Conservation (phyloP, 1,140 invertebrate genomes). For the Drosophila littoralis region DNA sequence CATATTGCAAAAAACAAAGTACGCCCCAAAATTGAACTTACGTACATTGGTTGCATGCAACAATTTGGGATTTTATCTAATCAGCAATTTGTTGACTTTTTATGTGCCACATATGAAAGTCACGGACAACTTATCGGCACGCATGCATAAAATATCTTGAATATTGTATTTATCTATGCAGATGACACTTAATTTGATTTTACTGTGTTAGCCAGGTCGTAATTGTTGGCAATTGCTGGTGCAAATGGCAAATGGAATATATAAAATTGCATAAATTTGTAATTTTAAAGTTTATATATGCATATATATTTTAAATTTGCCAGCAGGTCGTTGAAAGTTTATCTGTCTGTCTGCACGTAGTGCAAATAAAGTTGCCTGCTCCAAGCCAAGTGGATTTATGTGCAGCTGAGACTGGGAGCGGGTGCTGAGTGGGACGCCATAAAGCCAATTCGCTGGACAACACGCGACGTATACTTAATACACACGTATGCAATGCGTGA, state of each 20-base stretch:
- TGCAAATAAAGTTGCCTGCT: constrained; percentile 62
- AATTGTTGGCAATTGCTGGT: constrained; percentile 14
- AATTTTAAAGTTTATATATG: constrained; percentile 49
- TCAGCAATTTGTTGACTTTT: constrained; percentile 52
- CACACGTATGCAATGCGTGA: constrained; percentile 73
- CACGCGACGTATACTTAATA: constrained; percentile 75
- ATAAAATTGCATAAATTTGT: constrained; percentile 30
- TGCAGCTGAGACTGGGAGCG: constrained; percentile 1
- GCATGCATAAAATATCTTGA: constrained; percentile 31
- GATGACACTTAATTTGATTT: constrained; percentile 54
- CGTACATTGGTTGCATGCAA: constrained; percentile 22
- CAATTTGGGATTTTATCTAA: constrained; percentile 31
- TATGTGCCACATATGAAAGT: background rate
- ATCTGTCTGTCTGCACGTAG: constrained; percentile 67
- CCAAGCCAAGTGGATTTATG: constrained; percentile 37
- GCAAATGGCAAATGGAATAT: constrained; percentile 14
- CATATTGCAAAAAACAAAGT: constrained; percentile 31
- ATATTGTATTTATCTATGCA: constrained; percentile 54
- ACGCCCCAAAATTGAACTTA: constrained; percentile 7
- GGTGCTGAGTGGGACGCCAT: background rate
- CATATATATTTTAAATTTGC: constrained; percentile 46
- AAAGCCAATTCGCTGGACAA: constrained; percentile 60
- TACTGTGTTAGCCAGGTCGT: background rate
- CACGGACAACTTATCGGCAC: constrained; percentile 20
- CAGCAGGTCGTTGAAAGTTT: constrained; percentile 46